Evolutionary conservation across 2,888 invertebrate species (phyloP).

Genomic region (Epinotia demarniana): DNA sequence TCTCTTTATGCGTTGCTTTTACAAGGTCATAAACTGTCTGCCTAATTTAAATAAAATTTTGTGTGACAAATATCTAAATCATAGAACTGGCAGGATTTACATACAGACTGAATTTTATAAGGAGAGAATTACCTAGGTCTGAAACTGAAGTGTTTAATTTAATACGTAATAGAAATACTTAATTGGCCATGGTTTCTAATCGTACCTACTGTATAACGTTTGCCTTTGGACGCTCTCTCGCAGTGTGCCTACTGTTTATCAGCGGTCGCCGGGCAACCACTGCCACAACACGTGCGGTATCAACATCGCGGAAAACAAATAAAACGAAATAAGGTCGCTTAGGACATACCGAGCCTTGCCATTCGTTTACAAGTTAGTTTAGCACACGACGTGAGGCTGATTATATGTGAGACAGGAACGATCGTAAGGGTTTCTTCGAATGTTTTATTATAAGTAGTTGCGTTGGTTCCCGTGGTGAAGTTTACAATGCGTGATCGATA

Average conservation of each 20-base stretch:
- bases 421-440: conserved; percentile 53
- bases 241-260: conserved; percentile 56
- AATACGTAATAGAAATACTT: not conserved
- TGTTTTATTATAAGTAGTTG: conserved; percentile 41
- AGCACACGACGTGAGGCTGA: conserved; percentile 52
- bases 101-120: not conserved
- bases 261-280: conserved; percentile 57
- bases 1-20: no score
- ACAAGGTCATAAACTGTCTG: not conserved
- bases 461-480: conserved; percentile 78
- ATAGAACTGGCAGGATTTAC: not conserved
- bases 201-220: conserved; percentile 26
- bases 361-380: conserved; percentile 31
- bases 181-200: not conserved
- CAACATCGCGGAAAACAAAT: conserved; percentile 47
- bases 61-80: not conserved
- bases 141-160: not conserved
- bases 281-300: conserved; percentile 53
- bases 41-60: not conserved
- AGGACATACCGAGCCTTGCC: conserved; percentile 32
- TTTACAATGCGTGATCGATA: conserved; percentile 81
- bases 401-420: conserved; percentile 57
- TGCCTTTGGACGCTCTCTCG: conserved; percentile 45
- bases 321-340: conserved; percentile 40
- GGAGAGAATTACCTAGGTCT: no score